A percentile compares a stretch with the other conserved stretches of the same genome.
Evolutionary conservation across 2,113 vertebrate genomes (phyloP).

Genomic region (Neogale vison): DNA sequence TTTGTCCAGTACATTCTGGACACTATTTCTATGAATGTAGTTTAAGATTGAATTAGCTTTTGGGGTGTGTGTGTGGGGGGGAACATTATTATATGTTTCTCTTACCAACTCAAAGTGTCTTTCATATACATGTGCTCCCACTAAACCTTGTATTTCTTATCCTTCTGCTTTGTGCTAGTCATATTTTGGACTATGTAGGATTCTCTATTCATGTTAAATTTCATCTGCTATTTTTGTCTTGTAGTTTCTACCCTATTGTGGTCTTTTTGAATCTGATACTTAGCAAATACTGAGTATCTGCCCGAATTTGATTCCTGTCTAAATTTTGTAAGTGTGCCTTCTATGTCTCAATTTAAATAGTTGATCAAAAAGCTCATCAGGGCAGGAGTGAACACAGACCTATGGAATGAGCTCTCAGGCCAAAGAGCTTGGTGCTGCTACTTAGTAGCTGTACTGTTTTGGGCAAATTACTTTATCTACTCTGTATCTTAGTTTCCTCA

Average conservation of each 20-base stretch:
- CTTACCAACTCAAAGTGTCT: not conserved
- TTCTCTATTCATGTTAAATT: not conserved
- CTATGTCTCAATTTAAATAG: constrained; percentile 13
- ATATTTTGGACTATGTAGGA: not conserved
- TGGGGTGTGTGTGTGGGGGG: not conserved
- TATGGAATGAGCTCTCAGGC: not conserved
- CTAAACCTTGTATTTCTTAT: not conserved
- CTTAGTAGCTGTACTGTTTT: not conserved
- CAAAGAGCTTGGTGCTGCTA: not conserved
- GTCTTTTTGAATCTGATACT: constrained; percentile 9
- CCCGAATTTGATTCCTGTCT: not conserved
- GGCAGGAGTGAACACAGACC: not conserved
- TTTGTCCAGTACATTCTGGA: not conserved
- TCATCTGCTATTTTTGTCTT: not conserved
- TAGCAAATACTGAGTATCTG: not conserved
- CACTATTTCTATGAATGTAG: not conserved
- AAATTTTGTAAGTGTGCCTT: not conserved
- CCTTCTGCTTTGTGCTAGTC: not conserved
- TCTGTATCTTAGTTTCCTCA: not conserved
- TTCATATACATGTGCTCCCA: not conserved
- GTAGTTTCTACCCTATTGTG: not conserved
- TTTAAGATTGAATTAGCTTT: constrained; percentile 28
- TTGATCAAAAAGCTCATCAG: not conserved
- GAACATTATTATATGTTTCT: not conserved
- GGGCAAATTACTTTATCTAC: not conserved